Base-by-base conservation (phyloP, 2,113 vertebrate genomes). In the Saccopteryx leptura region DNA sequence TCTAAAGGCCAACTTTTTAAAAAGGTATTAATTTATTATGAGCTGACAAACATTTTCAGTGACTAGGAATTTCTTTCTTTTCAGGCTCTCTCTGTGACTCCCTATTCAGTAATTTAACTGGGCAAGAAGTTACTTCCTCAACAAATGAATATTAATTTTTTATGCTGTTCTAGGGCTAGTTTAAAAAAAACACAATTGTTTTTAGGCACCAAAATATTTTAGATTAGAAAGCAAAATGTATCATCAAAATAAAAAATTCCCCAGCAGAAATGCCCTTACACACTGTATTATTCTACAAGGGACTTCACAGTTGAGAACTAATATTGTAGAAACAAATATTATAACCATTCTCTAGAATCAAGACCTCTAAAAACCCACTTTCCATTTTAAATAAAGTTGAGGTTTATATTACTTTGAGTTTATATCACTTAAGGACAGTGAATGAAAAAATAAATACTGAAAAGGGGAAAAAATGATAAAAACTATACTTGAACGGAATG, bases 231-330 rank as follows among this genome's bases (percentile, higher is more conserved):
- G 24, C 11, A 84, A 84, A 91, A 85, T 54, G 9, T 72, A 61
- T 26, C 19, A 66, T 75, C 28, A 95, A 78, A 94, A 83, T 83
- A 82, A 93, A 94, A 79, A 96, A 21, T 24, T 69, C 52, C 12
- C 54, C 13, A 81, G 61, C 8, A 90, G 52, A 69, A 84, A 85
- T 56, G 48, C 15, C 56, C 93, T 56, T 82, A 39, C 5, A 79
- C 54, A 23, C 5, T 50, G 2, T 15, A 85, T n/a, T 63, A 63
- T 80, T 92, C 50, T 61, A 91, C 2, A 58, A 94, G 48, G 39
- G 68, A 95, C 75, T 63, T 96, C 75, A 91, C 60, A 91, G 72
- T 10, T 21, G 90, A 74, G 61, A 91, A 63, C 5, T 69, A 80
- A 39, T 78, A 81, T 78, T 82, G 15, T 17, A 90, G 28, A 88